phyloP scores from a whole-genome alignment of 2,113 vertebrate species.

The Zapornia atra region DNA sequence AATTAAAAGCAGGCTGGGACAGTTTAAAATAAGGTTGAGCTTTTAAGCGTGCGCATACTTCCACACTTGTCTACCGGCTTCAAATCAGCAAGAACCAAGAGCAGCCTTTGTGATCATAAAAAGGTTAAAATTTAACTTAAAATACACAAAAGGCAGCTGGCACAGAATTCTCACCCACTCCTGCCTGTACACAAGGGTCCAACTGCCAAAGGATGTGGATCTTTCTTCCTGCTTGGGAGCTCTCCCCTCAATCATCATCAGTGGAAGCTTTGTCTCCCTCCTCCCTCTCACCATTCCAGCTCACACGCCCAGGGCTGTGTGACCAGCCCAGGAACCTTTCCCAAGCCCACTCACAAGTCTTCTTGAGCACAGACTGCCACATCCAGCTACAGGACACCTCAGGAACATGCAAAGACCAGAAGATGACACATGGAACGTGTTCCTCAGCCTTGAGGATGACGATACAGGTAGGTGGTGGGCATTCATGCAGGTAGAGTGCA shows the following conservation, averaged over 20 bases:
- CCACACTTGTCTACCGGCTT: background rate
- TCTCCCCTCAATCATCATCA: background rate
- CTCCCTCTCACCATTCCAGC: background rate
- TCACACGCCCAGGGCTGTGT: fast-evolving
- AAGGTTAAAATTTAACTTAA: constrained; percentile 43
- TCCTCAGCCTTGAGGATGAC: background rate
- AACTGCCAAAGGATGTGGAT: background rate
- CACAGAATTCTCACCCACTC: background rate
- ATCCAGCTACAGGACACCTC: background rate
- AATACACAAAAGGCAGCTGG: background rate
- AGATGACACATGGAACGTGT: fast-evolving
- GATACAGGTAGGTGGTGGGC: background rate
- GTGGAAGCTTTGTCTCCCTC: background rate
- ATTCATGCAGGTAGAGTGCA: fast-evolving
- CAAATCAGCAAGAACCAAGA: background rate
- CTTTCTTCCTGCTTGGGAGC: background rate
- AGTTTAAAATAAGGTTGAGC: background rate
- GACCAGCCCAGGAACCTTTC: background rate
- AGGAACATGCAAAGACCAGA: fast-evolving
- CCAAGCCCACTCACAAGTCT: background rate
- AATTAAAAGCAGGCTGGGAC: constrained; percentile 35
- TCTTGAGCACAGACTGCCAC: background rate
- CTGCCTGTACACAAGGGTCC: background rate
- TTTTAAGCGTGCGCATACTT: background rate
- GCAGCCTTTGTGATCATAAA: background rate